These are phyloP conservation scores for Hylia prasina DNA, from an alignment of 2,113 vertebrate species.

Conservation along the genomic window DNA sequence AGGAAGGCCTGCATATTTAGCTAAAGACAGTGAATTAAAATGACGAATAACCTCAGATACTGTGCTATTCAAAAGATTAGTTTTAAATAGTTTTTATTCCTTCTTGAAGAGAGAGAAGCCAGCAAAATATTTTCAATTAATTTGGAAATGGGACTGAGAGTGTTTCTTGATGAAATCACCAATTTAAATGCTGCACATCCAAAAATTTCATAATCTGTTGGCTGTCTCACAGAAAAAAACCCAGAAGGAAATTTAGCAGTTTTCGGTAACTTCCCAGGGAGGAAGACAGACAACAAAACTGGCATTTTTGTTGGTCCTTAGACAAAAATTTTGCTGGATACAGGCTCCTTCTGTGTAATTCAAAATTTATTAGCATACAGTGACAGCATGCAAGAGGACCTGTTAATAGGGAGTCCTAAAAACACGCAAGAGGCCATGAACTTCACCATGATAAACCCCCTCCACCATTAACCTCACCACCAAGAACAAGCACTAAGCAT, in stretches of 20 bases:
- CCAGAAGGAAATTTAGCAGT: neutral
- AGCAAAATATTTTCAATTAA: neutral
- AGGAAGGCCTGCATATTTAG: neutral
- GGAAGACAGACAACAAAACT: neutral
- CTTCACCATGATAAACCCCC: neutral
- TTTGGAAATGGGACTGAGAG: neutral
- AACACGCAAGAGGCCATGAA: neutral
- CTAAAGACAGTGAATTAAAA: neutral
- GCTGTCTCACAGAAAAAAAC: neutral
- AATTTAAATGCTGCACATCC: neutral
- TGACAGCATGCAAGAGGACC: neutral
- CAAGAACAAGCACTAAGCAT: neutral
- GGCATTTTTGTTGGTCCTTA: neutral
- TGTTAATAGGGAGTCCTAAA: neutral
- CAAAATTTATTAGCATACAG: neutral
- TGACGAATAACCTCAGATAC: neutral
- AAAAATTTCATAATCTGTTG: neutral
- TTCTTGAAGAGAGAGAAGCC: neutral
- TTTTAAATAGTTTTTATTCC: neutral
- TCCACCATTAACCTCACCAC: neutral
- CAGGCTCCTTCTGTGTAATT: neutral
- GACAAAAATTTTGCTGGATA: neutral
- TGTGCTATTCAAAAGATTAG: neutral
- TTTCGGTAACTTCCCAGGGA: neutral
- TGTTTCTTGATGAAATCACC: neutral